A percentile compares a stretch with the other conserved stretches of the same genome.
phyloP scores from a whole-genome alignment of 1,140 invertebrate genomes.

The Phymorhynchus buccinoides region DNA sequence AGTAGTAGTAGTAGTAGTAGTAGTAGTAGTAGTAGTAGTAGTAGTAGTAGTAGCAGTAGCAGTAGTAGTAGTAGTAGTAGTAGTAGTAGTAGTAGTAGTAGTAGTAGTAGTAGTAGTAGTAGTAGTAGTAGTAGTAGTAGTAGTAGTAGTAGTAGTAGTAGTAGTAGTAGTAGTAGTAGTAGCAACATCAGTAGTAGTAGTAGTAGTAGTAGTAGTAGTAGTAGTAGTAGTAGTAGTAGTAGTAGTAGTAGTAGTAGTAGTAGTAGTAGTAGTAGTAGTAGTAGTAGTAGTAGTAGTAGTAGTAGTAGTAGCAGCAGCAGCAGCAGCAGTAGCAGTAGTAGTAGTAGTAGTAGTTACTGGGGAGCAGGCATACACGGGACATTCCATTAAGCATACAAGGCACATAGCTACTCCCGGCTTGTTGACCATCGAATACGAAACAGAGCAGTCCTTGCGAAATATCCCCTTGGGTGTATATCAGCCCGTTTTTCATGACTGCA shows the following conservation, averaged over 20 bases:
- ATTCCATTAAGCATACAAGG: too few relatives aligned
- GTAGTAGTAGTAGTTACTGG: too few relatives aligned
- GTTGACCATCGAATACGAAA: too few relatives aligned
- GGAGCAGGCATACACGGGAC: too few relatives aligned
- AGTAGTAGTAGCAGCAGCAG: constrained; percentile 11
- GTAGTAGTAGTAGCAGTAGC: not conserved
- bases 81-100: constrained; percentile 12
- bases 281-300: constrained; percentile 16
- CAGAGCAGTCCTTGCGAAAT: too few relatives aligned
- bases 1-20: constrained; percentile 16
- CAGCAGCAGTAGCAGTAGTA: constrained; percentile 8
- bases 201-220: constrained; percentile 16
- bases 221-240: constrained; percentile 16
- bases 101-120: too few relatives aligned
- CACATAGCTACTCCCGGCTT: too few relatives aligned
- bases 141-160: constrained; percentile 17
- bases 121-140: constrained; percentile 15
- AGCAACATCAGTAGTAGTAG: too few relatives aligned
- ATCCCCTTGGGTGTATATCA: too few relatives aligned
- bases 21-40: constrained; percentile 17
- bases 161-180: too few relatives aligned
- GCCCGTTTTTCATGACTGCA: too few relatives aligned
- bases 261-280: constrained; percentile 17
- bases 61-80: constrained; percentile 16
- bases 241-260: constrained; percentile 13